Conservation (phyloP, 2,113 vertebrate genomes). For the Atrichornis clamosus region DNA sequence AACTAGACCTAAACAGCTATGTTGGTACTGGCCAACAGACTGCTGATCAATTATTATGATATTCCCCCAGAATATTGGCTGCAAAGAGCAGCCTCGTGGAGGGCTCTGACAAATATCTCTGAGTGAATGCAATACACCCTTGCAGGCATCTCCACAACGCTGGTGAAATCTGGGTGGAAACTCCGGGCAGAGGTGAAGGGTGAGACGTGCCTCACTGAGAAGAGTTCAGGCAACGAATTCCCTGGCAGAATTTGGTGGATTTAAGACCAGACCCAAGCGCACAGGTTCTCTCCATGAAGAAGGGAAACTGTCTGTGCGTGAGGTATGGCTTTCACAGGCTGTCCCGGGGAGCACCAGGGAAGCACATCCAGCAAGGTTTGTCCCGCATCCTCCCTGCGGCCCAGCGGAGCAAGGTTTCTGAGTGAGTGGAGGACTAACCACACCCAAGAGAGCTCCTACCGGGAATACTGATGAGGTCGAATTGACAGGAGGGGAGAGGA, state of each 20-base stretch:
- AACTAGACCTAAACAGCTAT: neutral
- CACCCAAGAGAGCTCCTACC: neutral
- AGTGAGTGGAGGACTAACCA: neutral
- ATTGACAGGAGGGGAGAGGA: neutral
- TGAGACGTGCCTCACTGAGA: neutral
- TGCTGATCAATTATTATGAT: neutral
- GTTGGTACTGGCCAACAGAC: neutral
- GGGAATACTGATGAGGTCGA: neutral
- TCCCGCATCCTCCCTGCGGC: neutral
- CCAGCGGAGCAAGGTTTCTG: neutral
- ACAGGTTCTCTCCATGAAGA: neutral
- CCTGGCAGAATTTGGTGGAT: neutral
- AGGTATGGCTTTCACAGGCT: neutral
- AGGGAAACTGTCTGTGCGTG: neutral
- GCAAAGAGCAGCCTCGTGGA: neutral
- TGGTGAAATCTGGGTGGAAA: neutral
- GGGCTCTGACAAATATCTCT: neutral
- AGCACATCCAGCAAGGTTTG: neutral
- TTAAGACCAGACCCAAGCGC: neutral
- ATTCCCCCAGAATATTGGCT: neutral
- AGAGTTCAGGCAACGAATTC: rapidly evolving
- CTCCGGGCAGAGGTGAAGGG: neutral
- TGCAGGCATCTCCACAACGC: neutral
- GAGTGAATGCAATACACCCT: neutral
- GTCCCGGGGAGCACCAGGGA: neutral